phyloP scores from a whole-genome alignment of 2,797 vertebrate genomes.

The Corythornis leucogaster region DNA sequence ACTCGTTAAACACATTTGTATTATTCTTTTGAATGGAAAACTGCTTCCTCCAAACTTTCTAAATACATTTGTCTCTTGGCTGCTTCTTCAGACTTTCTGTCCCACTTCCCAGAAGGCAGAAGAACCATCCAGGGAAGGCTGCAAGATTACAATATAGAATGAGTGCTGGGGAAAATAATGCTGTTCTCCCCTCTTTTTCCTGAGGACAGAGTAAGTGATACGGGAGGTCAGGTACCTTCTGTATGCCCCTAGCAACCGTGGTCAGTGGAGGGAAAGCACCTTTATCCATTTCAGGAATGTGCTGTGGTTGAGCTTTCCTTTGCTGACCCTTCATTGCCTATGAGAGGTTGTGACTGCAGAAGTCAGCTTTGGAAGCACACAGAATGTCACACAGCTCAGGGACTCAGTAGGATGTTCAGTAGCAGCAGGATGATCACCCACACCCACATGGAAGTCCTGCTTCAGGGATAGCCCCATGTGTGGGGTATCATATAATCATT shows the following conservation, averaged over 20 bases:
- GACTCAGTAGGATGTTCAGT: rapidly evolving
- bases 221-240: neutral
- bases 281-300: neutral
- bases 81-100: neutral
- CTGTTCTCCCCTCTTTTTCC: constrained; percentile 4
- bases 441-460: neutral
- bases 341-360: neutral
- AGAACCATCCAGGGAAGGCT: neutral
- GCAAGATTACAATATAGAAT: constrained; percentile 17
- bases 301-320: neutral
- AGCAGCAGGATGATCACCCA: neutral
- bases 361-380: neutral
- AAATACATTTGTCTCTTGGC: neutral
- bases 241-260: neutral
- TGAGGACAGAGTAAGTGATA: neutral
- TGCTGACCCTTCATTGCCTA: neutral
- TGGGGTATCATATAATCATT: neutral
- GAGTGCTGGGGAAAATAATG: constrained; percentile 8
- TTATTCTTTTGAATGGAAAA: constrained; percentile 9
- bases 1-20: neutral
- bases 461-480: neutral
- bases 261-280: neutral
- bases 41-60: neutral
- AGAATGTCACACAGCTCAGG: rapidly evolving
- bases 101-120: neutral